Evolutionary conservation across 2,888 invertebrate genomes (phyloP).

Genomic region (Acanthosepion esculentum): DNA sequence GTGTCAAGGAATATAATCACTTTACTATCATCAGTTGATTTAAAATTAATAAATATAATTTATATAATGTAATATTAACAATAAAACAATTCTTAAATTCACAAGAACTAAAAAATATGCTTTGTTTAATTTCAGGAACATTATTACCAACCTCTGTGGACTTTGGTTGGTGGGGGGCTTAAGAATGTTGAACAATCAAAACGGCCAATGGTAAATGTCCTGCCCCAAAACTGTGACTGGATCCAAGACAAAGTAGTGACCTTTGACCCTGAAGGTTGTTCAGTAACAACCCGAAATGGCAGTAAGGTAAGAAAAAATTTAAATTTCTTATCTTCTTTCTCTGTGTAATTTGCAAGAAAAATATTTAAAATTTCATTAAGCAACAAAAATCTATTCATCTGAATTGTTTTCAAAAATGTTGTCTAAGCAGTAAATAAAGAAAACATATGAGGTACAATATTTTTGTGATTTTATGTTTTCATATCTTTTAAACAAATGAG

Average conservation of each 20-base stretch:
- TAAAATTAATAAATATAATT: too few relatives aligned
- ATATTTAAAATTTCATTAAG: neutral
- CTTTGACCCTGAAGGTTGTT: conserved; percentile 84
- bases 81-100: too few relatives aligned
- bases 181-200: conserved; percentile 82
- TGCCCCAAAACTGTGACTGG: conserved; percentile 87
- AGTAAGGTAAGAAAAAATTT: conserved; percentile 75
- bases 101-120: too few relatives aligned
- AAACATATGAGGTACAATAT: too few relatives aligned
- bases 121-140: conserved; percentile 77
- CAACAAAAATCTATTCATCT: neutral
- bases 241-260: conserved; percentile 82
- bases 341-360: neutral
- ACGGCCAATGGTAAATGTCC: conserved; percentile 80
- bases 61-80: neutral
- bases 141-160: conserved; percentile 97
- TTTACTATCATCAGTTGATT: too few relatives aligned
- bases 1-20: too few relatives aligned
- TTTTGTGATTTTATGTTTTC: too few relatives aligned
- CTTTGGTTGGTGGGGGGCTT: conserved; percentile 92
- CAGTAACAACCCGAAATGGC: conserved; percentile 82
- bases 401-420: neutral
- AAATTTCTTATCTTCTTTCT: neutral
- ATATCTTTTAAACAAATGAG: too few relatives aligned
- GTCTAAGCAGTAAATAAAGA: too few relatives aligned